A percentile compares a stretch with the other conserved stretches of the same genome.
phyloP scores from a whole-genome alignment of 2,888 invertebrate genomes.

The Drosophila setosimentum region DNA sequence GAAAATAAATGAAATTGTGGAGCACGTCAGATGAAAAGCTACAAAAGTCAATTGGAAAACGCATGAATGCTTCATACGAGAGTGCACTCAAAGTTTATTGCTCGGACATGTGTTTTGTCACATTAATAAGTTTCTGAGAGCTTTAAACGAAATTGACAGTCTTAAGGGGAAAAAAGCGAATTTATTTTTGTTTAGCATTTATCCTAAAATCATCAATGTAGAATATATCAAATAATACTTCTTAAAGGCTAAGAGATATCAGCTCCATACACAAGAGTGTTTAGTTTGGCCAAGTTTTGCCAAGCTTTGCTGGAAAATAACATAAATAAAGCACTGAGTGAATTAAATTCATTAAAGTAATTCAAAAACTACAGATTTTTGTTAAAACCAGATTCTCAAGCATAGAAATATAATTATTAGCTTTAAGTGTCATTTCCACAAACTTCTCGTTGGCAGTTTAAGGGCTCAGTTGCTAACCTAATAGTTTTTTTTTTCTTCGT shows the following conservation, averaged over 20 bases:
- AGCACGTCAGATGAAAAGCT: neutral
- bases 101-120: neutral
- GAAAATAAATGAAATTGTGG: neutral
- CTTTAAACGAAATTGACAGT: neutral
- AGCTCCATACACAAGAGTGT: too few relatives aligned
- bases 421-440: neutral
- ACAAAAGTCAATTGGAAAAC: neutral
- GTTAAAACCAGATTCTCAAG: neutral
- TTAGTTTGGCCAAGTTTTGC: neutral
- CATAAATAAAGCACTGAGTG: neutral
- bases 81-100: conserved; percentile 2
- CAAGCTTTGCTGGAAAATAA: neutral
- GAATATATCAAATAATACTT: neutral
- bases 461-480: neutral
- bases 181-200: neutral
- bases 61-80: neutral
- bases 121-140: neutral
- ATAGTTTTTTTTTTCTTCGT: conserved; percentile 12
- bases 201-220: neutral
- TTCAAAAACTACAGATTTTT: neutral
- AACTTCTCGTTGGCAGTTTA: neutral
- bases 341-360: neutral
- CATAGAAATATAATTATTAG: neutral
- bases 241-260: neutral
- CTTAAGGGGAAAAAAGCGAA: neutral